phyloP scores from a whole-genome alignment of 1,140 invertebrate species.

The Drosophila yakuba region DNA sequence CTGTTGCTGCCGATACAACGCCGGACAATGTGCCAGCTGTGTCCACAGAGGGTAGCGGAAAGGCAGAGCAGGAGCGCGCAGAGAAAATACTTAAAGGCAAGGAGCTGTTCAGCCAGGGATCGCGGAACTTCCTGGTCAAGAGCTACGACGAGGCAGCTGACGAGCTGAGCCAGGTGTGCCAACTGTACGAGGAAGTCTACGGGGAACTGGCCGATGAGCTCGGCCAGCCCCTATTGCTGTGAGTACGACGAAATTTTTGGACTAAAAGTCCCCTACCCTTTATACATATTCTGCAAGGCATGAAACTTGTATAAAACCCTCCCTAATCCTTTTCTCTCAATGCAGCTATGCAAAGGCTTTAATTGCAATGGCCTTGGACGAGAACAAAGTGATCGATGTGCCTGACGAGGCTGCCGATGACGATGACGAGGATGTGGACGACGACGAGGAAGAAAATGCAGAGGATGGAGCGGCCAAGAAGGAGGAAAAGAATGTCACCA shows the following conservation, averaged over 20 bases:
- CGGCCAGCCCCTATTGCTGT: constrained; percentile 90
- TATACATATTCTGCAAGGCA: too few species aligned
- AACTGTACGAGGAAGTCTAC: constrained; percentile 87
- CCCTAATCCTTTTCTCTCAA: background rate
- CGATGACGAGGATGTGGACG: constrained; percentile 84
- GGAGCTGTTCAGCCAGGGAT: constrained; percentile 88
- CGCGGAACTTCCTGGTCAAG: constrained; percentile 89
- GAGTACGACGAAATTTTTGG: constrained; percentile 30
- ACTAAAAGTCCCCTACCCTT: background rate
- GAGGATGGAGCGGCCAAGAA: constrained; percentile 69
- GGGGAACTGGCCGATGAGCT: constrained; percentile 90
- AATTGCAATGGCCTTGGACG: constrained; percentile 90
- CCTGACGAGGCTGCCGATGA: constrained; percentile 86
- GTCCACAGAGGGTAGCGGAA: constrained; percentile 28
- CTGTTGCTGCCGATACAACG: constrained; percentile 65
- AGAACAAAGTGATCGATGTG: constrained; percentile 89
- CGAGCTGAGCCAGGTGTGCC: constrained; percentile 89
- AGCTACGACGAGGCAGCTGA: constrained; percentile 90
- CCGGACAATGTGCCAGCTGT: constrained; percentile 41
- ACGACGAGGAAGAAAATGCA: constrained; percentile 81
- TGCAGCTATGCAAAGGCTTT: constrained; percentile 86
- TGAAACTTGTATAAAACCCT: background rate
- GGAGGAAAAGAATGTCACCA: constrained; percentile 17
- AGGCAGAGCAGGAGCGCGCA: constrained; percentile 54
- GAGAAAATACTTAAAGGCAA: constrained; percentile 77